A percentile compares a stretch with the other conserved stretches of the same genome.
phyloP scores from a whole-genome alignment of 2,797 vertebrate genomes.

The Cyclura pinguis region DNA sequence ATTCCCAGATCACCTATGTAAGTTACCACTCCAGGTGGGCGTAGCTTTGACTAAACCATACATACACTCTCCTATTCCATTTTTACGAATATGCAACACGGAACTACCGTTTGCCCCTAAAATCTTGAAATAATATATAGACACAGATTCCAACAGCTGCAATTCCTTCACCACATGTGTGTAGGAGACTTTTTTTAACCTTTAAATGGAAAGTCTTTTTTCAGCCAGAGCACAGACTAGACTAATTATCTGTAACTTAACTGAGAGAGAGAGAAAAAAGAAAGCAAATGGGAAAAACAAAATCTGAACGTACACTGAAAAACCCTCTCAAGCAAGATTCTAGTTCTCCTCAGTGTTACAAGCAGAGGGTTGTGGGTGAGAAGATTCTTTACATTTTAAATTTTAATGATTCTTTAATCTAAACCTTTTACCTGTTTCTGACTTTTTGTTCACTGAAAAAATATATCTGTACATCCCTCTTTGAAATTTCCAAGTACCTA shows the following conservation, averaged over 20 bases:
- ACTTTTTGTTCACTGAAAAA: slow-evolving; percentile 80
- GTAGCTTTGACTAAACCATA: slow-evolving; percentile 1
- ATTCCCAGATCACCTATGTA: not conserved
- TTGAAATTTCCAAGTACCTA: slow-evolving; percentile 82
- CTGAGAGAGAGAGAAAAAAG: slow-evolving; percentile 58
- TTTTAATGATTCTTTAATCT: slow-evolving; percentile 63
- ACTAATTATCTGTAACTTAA: slow-evolving; percentile 20
- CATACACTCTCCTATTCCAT: not conserved
- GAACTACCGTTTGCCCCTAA: not conserved
- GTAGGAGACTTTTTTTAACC: not conserved
- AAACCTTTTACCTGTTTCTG: slow-evolving; percentile 69
- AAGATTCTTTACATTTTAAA: slow-evolving; percentile 66
- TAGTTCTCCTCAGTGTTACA: too few relatives aligned
- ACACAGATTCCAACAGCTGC: slow-evolving; percentile 26
- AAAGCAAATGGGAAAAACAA: slow-evolving; percentile 37
- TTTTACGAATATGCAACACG: slow-evolving; percentile 32
- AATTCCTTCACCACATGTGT: slow-evolving; percentile 24
- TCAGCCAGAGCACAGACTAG: slow-evolving; percentile 32
- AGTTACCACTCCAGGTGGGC: too few relatives aligned
- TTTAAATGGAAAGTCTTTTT: slow-evolving; percentile 34
- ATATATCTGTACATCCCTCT: slow-evolving; percentile 79
- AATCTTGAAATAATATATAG: slow-evolving; percentile 10
- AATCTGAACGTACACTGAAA: slow-evolving; percentile 56
- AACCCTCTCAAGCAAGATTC: too few relatives aligned
- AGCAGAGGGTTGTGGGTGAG: too few relatives aligned